Evolutionary conservation across 2,113 vertebrate genomes (phyloP).

Genomic region (Macroglossus sobrinus): DNA sequence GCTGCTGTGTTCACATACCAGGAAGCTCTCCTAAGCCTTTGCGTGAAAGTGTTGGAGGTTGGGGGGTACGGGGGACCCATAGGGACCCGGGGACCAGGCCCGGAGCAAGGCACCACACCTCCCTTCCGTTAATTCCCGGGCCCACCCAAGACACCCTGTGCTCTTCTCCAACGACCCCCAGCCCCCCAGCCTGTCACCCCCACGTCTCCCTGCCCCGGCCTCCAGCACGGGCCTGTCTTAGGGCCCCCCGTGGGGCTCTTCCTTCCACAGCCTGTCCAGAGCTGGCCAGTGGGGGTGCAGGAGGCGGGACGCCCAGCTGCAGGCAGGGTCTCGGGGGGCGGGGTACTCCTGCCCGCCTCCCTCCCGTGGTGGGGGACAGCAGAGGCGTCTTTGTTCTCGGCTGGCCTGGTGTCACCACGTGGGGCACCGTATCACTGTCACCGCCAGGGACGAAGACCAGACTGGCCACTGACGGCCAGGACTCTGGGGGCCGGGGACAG

Average conservation of each 20-base stretch:
- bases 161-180: neutral
- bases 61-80: fast-evolving
- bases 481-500: neutral
- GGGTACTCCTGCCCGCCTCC: neutral
- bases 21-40: neutral
- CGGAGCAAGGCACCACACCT: fast-evolving
- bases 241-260: neutral
- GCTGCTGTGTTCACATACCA: no score
- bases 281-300: neutral
- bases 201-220: neutral
- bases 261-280: neutral
- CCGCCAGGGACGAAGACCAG: constrained; percentile 22
- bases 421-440: constrained; percentile 52
- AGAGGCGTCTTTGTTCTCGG: constrained; percentile 50
- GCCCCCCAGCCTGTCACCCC: neutral
- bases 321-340: neutral
- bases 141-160: neutral
- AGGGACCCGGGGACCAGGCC: neutral
- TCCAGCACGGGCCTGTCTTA: neutral
- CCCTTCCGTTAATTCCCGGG: neutral
- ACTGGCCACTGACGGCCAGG: neutral
- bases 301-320: neutral
- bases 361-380: neutral
- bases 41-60: neutral
- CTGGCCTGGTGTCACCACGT: neutral